Evolutionary conservation across 2,797 vertebrate species (phyloP).

Genomic region (Molothrus ater): DNA sequence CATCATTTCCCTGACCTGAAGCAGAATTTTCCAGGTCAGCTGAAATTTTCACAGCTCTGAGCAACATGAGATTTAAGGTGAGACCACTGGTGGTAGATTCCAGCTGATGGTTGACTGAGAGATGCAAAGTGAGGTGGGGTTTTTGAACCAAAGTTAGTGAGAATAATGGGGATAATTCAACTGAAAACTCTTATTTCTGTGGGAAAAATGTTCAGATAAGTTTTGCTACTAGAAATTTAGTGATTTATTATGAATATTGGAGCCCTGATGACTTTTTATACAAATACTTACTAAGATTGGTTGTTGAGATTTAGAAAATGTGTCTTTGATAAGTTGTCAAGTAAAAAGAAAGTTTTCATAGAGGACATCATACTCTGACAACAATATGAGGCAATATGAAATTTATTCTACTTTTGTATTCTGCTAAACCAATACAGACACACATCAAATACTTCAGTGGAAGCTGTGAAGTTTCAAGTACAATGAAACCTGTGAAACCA

Average conservation of each 20-base stretch:
- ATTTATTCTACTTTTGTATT: constrained; percentile 44
- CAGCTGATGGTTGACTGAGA: not conserved
- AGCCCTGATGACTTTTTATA: not conserved
- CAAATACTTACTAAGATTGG: not conserved
- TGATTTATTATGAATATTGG: not conserved
- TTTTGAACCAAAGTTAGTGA: not conserved
- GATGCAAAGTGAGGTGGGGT: not conserved
- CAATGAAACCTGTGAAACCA: constrained; percentile 71
- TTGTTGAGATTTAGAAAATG: not conserved
- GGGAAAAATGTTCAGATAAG: not conserved
- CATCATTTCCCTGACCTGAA: not conserved
- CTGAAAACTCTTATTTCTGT: not conserved
- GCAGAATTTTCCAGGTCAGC: not conserved
- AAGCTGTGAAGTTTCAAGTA: constrained; percentile 71
- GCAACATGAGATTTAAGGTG: not conserved
- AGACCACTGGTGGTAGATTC: not conserved
- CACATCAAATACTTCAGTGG: constrained; percentile 51
- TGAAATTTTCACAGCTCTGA: not conserved
- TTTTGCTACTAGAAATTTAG: not conserved
- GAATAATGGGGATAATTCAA: not conserved
- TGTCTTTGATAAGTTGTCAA: constrained; percentile 3
- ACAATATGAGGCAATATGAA: constrained; percentile 42
- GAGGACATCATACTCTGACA: constrained; percentile 23
- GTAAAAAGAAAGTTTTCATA: not conserved
- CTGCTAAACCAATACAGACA: constrained; percentile 8